Evolutionary conservation across 2,113 vertebrate genomes (phyloP), one percentile per base, ranked within the genome.

Genomic region (Lasiurus borealis): DNA sequence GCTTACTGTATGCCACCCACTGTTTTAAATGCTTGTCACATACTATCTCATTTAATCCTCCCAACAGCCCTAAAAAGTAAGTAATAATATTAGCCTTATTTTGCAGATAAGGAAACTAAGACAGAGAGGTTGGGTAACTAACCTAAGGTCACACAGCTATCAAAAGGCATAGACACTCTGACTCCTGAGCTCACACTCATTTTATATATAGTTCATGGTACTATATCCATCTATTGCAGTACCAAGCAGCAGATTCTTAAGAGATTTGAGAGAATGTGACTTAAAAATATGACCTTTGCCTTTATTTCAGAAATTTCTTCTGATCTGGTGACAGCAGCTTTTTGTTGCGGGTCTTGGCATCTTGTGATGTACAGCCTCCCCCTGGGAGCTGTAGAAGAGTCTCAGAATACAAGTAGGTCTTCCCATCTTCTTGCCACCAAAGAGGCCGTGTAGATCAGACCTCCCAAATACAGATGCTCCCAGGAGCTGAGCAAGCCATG

Each of bases 201-300:
- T 18, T 3, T 27, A 13, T 18, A 40, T 44, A 46, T 62, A 27
- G 59, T 62, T 62, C 3, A 62, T 62, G 54, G 36, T 10, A 21
- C 25, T 13, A 18, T 23, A 50, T 8, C 13, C 19, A 52, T 52
- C 36, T 19, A 34, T 16, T 77, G 62, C 34, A 48, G 46, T 77
- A 54, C 8, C 36, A 64, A 62, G 29, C 18, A 68, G 48, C 23
- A 88, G 23, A 46, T 62, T 76, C 11, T 69, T 64, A 40, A 62
- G 25, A 40, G 64, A 73, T 68, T 34, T 48, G 23, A 52, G 8
- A 80, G 5, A 80, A 73, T 54, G 7, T 84, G 25, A 1, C 40
- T 80, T 88, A 80, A 95, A 95, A 87, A 48, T 8, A 68, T 86
- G 29, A 48, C 5, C 21, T 73, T 78, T 90, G 16, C 25, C 68